Base-by-base conservation (phyloP, 2,888 invertebrate genomes). In the Pollenia amentaria region DNA sequence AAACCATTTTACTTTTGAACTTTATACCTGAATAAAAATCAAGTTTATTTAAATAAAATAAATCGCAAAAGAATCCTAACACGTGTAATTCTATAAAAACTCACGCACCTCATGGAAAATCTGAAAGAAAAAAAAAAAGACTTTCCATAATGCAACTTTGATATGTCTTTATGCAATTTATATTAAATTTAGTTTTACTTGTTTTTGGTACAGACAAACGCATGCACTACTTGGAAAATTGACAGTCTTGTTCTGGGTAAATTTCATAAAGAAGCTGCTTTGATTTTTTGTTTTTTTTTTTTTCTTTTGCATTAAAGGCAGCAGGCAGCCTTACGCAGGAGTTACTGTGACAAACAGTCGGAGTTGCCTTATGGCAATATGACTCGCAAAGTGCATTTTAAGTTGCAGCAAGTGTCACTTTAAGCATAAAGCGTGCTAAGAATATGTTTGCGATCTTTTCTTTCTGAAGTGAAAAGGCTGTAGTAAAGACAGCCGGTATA, bases 321-420 rank as follows among this genome's bases (percentile, higher is more conserved):
- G 40, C 40, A 51, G 21, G 21, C 57, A 40, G 42, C 57, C 48
- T 42, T 62, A 81, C 48, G 46, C 70, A 40, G 64, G 21, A 11
- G 46, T 14, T 0, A 40, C 29, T 29, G 29, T 0, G 29, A 29
- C 14, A 62, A 10, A 53, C 60, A 55, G 55, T 16, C 48, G 18
- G 16, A 53, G 18, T 40, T 77, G 60, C 83, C 83, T 87, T 72
- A 62, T 55, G 87, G 83, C 76, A 87, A 84, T 80, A 83, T 86
- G 87, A 86, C 86, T 88, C 77, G 73, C 80, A 86, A 88, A 87
- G 87, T 87, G 84, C 87, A 87, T 81, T 87, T 87, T 79, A 88
- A 87, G 85, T 88, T 83, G 80, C 72, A 87, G 88, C 86, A 88
- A 87, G 86, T 87, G 88, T 88, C 87, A 87, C 78, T 87, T 88